These are phyloP conservation scores for Rhinoptilus africanus DNA, from an alignment of 2,113 vertebrate genomes.

Conservation along the genomic window DNA sequence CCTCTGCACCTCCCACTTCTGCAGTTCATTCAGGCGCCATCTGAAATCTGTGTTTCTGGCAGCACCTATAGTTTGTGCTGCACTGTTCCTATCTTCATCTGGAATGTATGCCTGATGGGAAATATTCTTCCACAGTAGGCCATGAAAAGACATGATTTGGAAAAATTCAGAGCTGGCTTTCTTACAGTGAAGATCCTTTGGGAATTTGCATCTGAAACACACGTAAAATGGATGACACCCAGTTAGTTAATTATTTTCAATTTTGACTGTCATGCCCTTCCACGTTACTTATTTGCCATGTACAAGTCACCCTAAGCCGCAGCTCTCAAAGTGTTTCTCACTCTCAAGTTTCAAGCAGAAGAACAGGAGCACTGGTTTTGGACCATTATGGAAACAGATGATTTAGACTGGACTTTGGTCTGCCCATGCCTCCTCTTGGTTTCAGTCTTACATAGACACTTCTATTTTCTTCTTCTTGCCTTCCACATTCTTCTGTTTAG, in stretches of 20 bases:
- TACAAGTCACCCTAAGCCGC: background rate
- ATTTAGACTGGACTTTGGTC: background rate
- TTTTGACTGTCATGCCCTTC: background rate
- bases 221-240: background rate
- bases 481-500: background rate
- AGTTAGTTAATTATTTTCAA: background rate
- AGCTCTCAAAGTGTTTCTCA: background rate
- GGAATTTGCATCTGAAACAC: background rate
- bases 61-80: background rate
- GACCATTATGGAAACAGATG: background rate
- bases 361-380: rapidly evolving
- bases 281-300: background rate
- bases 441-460: background rate
- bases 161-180: background rate
- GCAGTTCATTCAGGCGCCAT: background rate
- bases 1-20: background rate
- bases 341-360: background rate
- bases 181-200: background rate
- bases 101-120: background rate
- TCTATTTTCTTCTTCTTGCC: background rate
- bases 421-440: background rate
- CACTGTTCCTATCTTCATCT: background rate
- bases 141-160: background rate
- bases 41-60: background rate
- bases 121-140: background rate